A percentile compares a stretch with the other conserved stretches of the same genome.
These are phyloP conservation scores for Rhinoraja longicauda DNA, from an alignment of 2,797 vertebrate species.

Conservation along the genomic window DNA sequence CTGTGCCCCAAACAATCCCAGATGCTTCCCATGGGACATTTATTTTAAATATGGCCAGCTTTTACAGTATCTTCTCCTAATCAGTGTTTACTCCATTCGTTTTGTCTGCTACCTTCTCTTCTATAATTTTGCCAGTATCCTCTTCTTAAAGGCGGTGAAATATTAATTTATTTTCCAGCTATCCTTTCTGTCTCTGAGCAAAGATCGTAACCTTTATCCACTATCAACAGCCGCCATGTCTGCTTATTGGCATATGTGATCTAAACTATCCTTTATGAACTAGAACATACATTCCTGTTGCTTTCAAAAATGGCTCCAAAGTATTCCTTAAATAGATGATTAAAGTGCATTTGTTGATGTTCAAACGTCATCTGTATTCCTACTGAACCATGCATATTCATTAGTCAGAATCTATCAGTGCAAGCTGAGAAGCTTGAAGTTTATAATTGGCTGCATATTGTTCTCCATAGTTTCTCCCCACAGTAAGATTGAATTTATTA, in stretches of 20 bases:
- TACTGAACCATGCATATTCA: constrained; percentile 27
- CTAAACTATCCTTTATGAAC: not conserved
- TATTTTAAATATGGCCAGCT: too few relatives aligned
- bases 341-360: constrained; percentile 15
- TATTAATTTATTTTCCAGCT: too few relatives aligned
- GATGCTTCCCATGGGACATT: too few relatives aligned
- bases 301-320: not conserved
- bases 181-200: too few relatives aligned
- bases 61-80: too few relatives aligned
- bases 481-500: constrained; percentile 37
- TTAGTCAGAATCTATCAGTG: constrained; percentile 30
- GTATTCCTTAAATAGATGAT: not conserved
- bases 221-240: too few relatives aligned
- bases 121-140: too few relatives aligned
- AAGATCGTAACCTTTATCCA: too few relatives aligned
- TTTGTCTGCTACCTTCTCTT: too few relatives aligned
- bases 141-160: too few relatives aligned
- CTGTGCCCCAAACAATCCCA: too few relatives aligned
- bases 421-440: constrained; percentile 17
- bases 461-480: constrained; percentile 32
- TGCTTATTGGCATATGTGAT: not conserved
- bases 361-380: constrained; percentile 17
- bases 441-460: constrained; percentile 33
- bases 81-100: too few relatives aligned
- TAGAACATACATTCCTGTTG: constrained; percentile 1